These are phyloP conservation scores for Phaethornis superciliosus DNA, from an alignment of 2,113 vertebrate genomes.

Conservation along the genomic window DNA sequence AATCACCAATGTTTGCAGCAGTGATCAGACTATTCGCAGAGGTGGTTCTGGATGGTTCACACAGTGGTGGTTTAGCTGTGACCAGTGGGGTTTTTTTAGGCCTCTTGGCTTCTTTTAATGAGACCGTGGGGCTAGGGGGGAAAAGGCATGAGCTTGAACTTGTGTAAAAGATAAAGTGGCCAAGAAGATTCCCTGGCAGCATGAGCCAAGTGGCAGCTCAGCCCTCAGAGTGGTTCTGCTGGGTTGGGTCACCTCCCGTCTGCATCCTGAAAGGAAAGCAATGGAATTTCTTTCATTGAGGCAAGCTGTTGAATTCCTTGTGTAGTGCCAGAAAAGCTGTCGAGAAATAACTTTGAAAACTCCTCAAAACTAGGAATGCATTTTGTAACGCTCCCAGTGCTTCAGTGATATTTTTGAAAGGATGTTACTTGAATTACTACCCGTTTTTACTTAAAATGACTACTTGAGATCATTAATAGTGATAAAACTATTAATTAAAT, in stretches of 20 bases:
- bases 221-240: neutral
- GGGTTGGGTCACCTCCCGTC: neutral
- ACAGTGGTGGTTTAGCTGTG: rapidly evolving
- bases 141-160: neutral
- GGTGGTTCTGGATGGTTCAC: rapidly evolving
- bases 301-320: neutral
- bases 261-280: neutral
- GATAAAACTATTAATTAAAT: slow-evolving; percentile 59
- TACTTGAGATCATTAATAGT: slow-evolving; percentile 50
- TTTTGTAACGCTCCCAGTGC: neutral
- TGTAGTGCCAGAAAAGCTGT: neutral
- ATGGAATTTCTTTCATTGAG: neutral
- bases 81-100: neutral
- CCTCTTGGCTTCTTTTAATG: neutral
- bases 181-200: too few relatives aligned
- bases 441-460: slow-evolving; percentile 52
- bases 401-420: slow-evolving; percentile 10
- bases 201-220: neutral
- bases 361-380: neutral
- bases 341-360: neutral
- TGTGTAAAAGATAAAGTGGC: neutral
- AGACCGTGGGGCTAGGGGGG: neutral
- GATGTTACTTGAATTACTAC: neutral
- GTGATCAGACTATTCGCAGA: neutral
- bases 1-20: neutral